Percentiles rank a stretch among this genome's conserved stretches.
Conservation (phyloP, 2,797 vertebrate species). For the Mallotus villosus region DNA sequence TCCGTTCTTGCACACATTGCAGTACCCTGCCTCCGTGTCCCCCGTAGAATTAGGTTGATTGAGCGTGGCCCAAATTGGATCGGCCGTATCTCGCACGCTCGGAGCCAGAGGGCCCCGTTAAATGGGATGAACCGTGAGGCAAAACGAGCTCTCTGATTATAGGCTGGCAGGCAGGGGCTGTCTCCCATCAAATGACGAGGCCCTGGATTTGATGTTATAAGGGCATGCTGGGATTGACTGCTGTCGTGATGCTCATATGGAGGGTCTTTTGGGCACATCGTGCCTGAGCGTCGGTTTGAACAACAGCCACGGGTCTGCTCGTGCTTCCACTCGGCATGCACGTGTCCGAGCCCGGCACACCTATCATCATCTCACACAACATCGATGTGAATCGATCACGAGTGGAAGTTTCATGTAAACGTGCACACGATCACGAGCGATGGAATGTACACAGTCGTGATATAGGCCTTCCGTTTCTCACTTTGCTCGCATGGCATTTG, state of each 20-base stretch:
- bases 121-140: constrained; percentile 51
- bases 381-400: not conserved
- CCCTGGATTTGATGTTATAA: constrained; percentile 41
- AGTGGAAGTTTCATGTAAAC: not conserved
- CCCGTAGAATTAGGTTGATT: constrained; percentile 74
- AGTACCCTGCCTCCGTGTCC: constrained; percentile 53
- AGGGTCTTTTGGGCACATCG: not conserved
- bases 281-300: not conserved
- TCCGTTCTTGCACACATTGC: constrained; percentile 68
- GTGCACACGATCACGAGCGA: no score
- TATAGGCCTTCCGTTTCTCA: not conserved
- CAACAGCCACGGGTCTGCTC: not conserved
- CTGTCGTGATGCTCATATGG: constrained; percentile 37
- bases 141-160: constrained; percentile 51
- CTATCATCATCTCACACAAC: not conserved
- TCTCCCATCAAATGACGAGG: constrained; percentile 36
- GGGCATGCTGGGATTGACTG: constrained; percentile 40
- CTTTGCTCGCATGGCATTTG: not conserved
- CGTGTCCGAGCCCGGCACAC: not conserved
- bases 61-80: constrained; percentile 73
- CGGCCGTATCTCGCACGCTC: constrained; percentile 59
- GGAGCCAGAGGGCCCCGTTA: constrained; percentile 49
- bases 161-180: constrained; percentile 33
- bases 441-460: no score
- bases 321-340: no score